A percentile compares a stretch with the other conserved stretches of the same genome.
phyloP scores from a whole-genome alignment of 2,888 invertebrate genomes.

The Drosophila trichaetosa region DNA sequence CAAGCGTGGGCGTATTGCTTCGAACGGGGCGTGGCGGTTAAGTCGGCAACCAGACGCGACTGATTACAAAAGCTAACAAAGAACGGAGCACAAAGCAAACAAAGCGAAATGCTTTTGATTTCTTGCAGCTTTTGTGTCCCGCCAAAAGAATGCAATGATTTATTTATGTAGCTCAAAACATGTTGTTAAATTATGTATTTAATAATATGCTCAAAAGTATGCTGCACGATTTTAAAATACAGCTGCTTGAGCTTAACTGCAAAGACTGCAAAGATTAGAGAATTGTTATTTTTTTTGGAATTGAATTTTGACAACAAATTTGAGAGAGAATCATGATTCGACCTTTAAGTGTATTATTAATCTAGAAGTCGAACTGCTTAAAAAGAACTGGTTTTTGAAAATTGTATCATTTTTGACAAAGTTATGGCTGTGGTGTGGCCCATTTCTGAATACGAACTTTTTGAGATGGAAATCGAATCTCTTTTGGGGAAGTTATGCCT shows the following conservation, averaged over 20 bases:
- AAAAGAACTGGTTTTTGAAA: neutral
- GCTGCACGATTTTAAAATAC: constrained; percentile 5
- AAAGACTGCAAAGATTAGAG: too few species aligned
- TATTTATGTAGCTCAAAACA: neutral
- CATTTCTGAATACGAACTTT: neutral
- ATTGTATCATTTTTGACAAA: neutral
- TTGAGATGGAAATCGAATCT: neutral
- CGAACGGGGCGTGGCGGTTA: constrained; percentile 1
- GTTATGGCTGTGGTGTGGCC: neutral
- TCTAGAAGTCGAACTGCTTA: neutral
- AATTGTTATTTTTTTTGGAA: neutral
- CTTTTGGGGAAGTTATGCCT: neutral
- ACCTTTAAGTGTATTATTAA: neutral
- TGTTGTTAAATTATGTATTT: neutral
- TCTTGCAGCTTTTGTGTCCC: constrained; percentile 16
- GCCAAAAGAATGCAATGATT: constrained; percentile 35
- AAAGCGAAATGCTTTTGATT: constrained; percentile 10
- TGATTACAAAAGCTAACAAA: constrained; percentile 44
- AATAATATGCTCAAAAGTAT: constrained; percentile 7
- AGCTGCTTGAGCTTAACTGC: neutral
- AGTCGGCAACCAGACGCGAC: constrained; percentile 2
- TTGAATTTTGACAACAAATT: neutral
- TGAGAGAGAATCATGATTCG: neutral
- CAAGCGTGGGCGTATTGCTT: constrained; percentile 22
- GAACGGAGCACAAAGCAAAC: constrained; percentile 41